These are phyloP conservation scores for Scaptomyza montana DNA, from an alignment of 1,140 invertebrate species.

Conservation along the genomic window DNA sequence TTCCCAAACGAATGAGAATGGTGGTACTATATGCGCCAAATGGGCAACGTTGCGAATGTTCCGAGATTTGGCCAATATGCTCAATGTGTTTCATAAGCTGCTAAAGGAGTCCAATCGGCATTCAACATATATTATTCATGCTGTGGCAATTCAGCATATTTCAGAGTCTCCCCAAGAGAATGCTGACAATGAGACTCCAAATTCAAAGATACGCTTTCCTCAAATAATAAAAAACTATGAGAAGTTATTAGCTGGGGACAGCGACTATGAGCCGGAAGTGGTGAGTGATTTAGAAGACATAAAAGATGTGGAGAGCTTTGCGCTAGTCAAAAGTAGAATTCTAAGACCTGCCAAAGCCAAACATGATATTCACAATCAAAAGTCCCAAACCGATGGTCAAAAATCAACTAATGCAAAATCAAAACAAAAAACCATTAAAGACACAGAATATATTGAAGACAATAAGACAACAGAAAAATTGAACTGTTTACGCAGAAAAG, in stretches of 20 bases:
- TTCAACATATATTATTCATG: slow-evolving; percentile 58
- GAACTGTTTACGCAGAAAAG: neutral
- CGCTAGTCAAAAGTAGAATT: neutral
- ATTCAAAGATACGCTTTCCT: slow-evolving; percentile 59
- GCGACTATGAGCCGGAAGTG: slow-evolving; percentile 63
- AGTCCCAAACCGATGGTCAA: neutral
- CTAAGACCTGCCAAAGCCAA: neutral
- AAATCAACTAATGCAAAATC: neutral
- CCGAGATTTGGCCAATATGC: slow-evolving; percentile 45
- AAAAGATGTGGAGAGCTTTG: slow-evolving; percentile 19
- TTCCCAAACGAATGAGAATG: slow-evolving; percentile 10
- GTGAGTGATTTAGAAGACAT: slow-evolving; percentile 8
- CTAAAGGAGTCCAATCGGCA: slow-evolving; percentile 67
- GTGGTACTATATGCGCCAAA: slow-evolving; percentile 17
- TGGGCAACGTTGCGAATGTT: slow-evolving; percentile 78
- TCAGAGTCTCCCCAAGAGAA: slow-evolving; percentile 44
- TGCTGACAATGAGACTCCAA: slow-evolving; percentile 39
- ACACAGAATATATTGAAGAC: neutral
- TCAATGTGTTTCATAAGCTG: slow-evolving; percentile 69
- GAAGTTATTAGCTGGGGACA: slow-evolving; percentile 36
- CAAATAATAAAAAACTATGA: slow-evolving; percentile 27
- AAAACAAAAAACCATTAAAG: neutral
- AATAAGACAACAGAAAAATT: neutral
- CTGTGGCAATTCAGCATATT: slow-evolving; percentile 56
- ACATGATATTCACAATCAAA: neutral